Conservation (phyloP, 2,888 invertebrate genomes). For the Leucophenga montana region DNA sequence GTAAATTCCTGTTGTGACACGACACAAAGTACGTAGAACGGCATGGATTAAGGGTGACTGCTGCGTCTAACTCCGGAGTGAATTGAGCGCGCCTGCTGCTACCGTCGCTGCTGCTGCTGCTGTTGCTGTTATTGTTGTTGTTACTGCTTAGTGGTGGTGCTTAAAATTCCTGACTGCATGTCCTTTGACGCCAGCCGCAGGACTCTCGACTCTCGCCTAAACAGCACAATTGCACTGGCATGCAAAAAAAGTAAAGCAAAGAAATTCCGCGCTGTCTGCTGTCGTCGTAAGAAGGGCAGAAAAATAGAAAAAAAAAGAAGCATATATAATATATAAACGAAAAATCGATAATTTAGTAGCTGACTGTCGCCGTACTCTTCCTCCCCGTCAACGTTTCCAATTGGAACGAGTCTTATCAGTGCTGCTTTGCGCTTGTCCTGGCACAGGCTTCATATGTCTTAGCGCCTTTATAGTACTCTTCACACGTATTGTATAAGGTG, state of each 20-base stretch:
- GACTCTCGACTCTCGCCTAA: slow-evolving; percentile 1
- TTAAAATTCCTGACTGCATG: not conserved
- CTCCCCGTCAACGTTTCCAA: slow-evolving; percentile 15
- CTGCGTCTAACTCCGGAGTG: not conserved
- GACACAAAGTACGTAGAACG: not conserved
- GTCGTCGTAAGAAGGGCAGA: slow-evolving; percentile 26
- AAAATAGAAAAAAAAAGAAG: slow-evolving; percentile 47
- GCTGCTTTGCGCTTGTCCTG: not conserved
- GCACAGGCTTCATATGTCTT: not conserved
- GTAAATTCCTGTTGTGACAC: slow-evolving; percentile 6
- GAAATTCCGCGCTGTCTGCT: slow-evolving; percentile 38
- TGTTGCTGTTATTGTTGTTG: not conserved
- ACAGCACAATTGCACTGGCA: slow-evolving; percentile 26
- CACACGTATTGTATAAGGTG: too few relatives aligned
- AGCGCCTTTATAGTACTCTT: not conserved
- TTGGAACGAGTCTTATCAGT: slow-evolving; percentile 18
- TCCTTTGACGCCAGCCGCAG: slow-evolving; percentile 11
- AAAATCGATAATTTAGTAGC: slow-evolving; percentile 54
- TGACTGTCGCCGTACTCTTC: slow-evolving; percentile 24
- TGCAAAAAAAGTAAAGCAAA: slow-evolving; percentile 39
- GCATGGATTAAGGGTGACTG: too few relatives aligned
- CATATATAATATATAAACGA: slow-evolving; percentile 40
- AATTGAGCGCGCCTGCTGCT: not conserved
- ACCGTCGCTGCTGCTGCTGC: too few relatives aligned
- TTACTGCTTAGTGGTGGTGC: not conserved